Evolutionary conservation across 2,797 vertebrate genomes (phyloP), one percentile per base, ranked within the genome.

Genomic region (Eremophila alpestris): DNA sequence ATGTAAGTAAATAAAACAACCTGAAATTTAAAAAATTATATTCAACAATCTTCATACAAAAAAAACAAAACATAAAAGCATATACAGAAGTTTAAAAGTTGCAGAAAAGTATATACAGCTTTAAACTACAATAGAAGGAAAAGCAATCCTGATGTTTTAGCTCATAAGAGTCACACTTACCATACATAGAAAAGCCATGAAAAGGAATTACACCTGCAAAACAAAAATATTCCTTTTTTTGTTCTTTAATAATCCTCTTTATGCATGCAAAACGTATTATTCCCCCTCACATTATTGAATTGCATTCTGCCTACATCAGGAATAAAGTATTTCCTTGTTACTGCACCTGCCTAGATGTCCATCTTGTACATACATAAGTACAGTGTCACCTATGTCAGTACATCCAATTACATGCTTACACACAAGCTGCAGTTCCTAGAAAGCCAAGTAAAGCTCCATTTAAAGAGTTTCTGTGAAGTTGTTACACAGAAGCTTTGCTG

Each of bases 171-270:
- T 45, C n/a, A 84, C 76, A 98, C 99, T 98, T 97, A 99, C 99
- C 99, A 77, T 99, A 99, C 99, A 99, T 99, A 65, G 99, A 99
- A 97, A 99, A 99, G 46, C 99, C 99, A 51, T 99, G 99, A 91
- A 99, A 99, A 64, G 99, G 99, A 87, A 99, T 99, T 5, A 99
- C 99, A 97, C 99, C 99, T 99, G 96, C 77, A 95, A 87, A 95
- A 96, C 27, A 96, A 92, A 96, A 84, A 62, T 19, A 56, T 59
- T 93, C 74, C 0, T 34, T 65, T 52, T 40, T 52, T 79, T 38
- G 17, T 70, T 81, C 36, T 81, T 70, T 27, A 43, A 41, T 49
- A 70, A 54, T 80, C 32, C 5, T 60, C 58, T 93, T 69, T 64
- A 78, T 40, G 27, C 17, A 79, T 21, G 24, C 14, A 75, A 81